Conservation (phyloP, 2,113 vertebrate species). For the Fregata magnificens region DNA sequence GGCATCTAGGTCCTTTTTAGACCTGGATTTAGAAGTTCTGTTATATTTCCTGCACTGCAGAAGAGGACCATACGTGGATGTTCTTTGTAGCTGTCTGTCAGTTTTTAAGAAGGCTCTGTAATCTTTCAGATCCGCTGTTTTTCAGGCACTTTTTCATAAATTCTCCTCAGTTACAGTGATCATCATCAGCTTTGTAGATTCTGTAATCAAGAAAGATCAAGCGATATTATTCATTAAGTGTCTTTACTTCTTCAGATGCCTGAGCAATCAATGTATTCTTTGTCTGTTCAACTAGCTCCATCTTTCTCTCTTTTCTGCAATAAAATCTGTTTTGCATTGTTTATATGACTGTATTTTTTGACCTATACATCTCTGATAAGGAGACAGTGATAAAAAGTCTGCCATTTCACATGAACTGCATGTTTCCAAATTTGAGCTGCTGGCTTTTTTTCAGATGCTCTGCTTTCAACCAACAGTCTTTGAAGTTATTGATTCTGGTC, state of each 20-base stretch:
- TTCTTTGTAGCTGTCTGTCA: not conserved
- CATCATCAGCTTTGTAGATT: not conserved
- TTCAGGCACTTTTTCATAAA: not conserved
- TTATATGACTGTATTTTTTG: not conserved
- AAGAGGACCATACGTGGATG: rapidly evolving
- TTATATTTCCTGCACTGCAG: not conserved
- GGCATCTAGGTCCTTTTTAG: not conserved
- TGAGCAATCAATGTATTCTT: not conserved
- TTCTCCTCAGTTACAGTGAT: not conserved
- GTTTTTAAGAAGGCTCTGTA: not conserved
- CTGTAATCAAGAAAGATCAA: not conserved
- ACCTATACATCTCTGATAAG: not conserved
- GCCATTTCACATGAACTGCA: not conserved
- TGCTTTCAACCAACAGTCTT: not conserved
- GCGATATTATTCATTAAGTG: not conserved
- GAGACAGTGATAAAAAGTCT: not conserved
- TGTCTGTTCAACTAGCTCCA: not conserved
- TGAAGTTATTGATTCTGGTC: not conserved
- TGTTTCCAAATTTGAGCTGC: not conserved
- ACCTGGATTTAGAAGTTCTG: not conserved
- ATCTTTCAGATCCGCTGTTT: not conserved
- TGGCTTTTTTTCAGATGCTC: not conserved
- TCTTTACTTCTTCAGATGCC: not conserved
- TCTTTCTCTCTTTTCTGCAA: not conserved
- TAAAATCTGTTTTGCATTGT: not conserved